Base-by-base conservation (phyloP, 2,113 vertebrate species). In the Notothenia coriiceps region DNA sequence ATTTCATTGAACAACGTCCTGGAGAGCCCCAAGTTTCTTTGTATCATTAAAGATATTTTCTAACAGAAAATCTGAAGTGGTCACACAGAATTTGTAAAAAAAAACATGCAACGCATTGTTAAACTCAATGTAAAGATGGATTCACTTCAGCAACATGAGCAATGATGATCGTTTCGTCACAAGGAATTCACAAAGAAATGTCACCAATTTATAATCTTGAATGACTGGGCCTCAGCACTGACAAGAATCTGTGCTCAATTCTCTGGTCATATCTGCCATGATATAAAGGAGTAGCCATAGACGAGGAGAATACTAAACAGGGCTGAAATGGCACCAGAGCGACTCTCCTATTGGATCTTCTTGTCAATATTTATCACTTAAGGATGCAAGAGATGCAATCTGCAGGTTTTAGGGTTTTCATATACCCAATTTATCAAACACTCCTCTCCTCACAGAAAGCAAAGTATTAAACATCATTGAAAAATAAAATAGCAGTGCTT, bases 241-340 rank as follows among this genome's bases (percentile, higher is more conserved):
- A 74, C n/a, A 5, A 51, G 40, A 22, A 12, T 56, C 25, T 61
- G 29, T 18, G 40, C 7, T 62, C n/a, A 44, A 17, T 40, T 22
- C 67, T 44, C 25, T 22, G 35, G 14, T 60, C 0, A 17, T 54
- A 68, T n/a, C 55, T 64, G 64, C 20, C 50, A 33, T 56, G 73
- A 74, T 61, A 54, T 61, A 29, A 68, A 60, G 47, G 43, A 79
- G 57, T 15, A 54, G 57, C 79, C 0, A 43, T 8, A 10, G 44
- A 50, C 15, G 66, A 84, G 40, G 4, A 10, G 74, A 86, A 88
- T 88, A 81, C 61, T 76, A 87, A 89, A 71, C 60, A 61, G 69
- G 33, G 40, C 29, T 56, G 51, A 77, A 84, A 82, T 67, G 64
- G 74, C 70, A 75, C 18, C 51, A 86, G 86, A 80, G 7, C n/a